Conservation (phyloP, 2,797 vertebrate species). For the Clarias laeviceps region DNA sequence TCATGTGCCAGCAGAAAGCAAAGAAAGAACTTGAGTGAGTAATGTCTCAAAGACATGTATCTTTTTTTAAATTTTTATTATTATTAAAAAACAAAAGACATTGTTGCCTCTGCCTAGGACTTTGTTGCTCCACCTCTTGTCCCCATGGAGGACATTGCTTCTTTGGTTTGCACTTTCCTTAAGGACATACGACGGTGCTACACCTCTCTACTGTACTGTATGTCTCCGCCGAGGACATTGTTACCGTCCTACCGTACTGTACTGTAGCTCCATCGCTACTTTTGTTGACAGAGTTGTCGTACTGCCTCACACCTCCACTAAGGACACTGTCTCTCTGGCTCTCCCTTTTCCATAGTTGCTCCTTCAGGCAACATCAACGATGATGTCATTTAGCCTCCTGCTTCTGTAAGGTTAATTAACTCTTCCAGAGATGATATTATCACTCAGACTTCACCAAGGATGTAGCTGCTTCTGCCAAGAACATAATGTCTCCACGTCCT, state of each 20-base stretch:
- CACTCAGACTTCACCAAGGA: background rate
- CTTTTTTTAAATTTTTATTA: background rate
- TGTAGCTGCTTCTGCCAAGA: background rate
- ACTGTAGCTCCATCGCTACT: no score
- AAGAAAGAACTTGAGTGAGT: background rate
- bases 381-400: background rate
- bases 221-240: background rate
- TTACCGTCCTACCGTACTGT: background rate
- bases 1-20: background rate
- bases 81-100: background rate
- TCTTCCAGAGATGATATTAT: background rate
- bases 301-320: background rate
- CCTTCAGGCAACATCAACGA: background rate
- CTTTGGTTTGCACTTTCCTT: background rate
- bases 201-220: no score
- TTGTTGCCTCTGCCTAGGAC: background rate
- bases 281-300: background rate
- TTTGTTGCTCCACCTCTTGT: background rate
- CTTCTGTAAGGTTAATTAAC: background rate
- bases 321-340: background rate
- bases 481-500: background rate
- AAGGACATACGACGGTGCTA: background rate
- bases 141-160: background rate
- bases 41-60: background rate
- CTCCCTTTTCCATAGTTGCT: background rate